phyloP scores from a whole-genome alignment of 2,888 invertebrate genomes.

The Philaethria dido region DNA sequence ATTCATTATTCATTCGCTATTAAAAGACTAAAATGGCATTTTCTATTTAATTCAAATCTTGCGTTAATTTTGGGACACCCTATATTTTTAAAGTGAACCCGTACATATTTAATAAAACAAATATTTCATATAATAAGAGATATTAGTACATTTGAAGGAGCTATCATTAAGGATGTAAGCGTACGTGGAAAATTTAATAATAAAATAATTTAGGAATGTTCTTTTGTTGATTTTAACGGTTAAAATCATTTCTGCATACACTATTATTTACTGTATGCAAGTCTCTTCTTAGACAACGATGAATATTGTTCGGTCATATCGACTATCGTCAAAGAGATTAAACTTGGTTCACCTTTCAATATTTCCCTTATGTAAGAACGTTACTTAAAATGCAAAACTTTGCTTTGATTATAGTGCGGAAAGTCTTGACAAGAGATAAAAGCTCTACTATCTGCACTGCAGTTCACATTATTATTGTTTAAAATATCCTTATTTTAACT shows the following conservation, averaged over 20 bases:
- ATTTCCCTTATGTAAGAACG: slow-evolving; percentile 2
- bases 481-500: not conserved
- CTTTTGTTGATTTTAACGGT: not conserved
- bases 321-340: slow-evolving; percentile 14
- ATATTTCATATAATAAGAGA: too few relatives aligned
- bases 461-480: not conserved
- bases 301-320: slow-evolving; percentile 9
- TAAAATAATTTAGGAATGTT: too few relatives aligned
- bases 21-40: too few relatives aligned
- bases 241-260: not conserved
- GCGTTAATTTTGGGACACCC: too few relatives aligned
- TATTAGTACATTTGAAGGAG: too few relatives aligned
- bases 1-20: too few relatives aligned
- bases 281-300: not conserved
- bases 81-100: too few relatives aligned
- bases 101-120: too few relatives aligned
- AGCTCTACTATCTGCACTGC: not conserved
- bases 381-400: slow-evolving; percentile 20
- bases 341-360: slow-evolving; percentile 15
- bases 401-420: slow-evolving; percentile 11
- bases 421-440: slow-evolving; percentile 6
- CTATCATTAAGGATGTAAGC: too few relatives aligned
- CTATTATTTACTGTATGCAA: not conserved
- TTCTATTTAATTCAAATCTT: too few relatives aligned
- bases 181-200: too few relatives aligned